Evolutionary conservation across 2,113 vertebrate species (phyloP), one percentile per base, ranked within the genome.

Genomic region (Entelurus aequoreus): DNA sequence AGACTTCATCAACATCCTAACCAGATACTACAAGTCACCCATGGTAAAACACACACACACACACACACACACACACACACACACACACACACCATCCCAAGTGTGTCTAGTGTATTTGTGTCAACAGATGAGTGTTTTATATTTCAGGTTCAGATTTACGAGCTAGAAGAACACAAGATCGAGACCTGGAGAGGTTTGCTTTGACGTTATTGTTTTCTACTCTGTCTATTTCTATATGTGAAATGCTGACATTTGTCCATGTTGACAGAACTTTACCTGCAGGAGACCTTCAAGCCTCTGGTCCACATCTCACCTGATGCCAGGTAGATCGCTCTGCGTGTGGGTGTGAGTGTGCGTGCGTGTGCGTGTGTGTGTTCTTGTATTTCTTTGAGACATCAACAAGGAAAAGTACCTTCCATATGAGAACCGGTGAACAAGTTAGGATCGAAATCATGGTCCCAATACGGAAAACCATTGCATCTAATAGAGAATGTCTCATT

Each of bases 251-350:
- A 11, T 53, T 15, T 64, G 15, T 74, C 9, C 8, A 16, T 15
- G 67, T 80, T 81, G 58, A 42, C 90, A 99, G 97, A 99, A 83
- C 91, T 98, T 66, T 99, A 99, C 90, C 93, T 99, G 85, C 97
- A 98, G 91, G 97, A 99, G 88, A 98, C 95, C 6, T 99, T 99
- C 90, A 98, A 98, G 76, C 96, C 97, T 81, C 93, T 99, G 89
- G 97, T 99, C 82, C 95, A 96, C 90, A 99, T 98, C 83, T 93
- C 93, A 76, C 97, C 97, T 70, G 94, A 96, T 79, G 94, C 95
- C 90, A 99, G 97, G 96, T 98, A 90, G 3, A 8, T 40, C 52
- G 35, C 12, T 54, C n/a, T 70, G 10, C 56, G 14, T 55, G 50
- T 48, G 10, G 14, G 52, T 44, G 37, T 38, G 28, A 0, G 28